Evolutionary conservation across 2,113 vertebrate genomes (phyloP).

Genomic region (Eptesicus fuscus): DNA sequence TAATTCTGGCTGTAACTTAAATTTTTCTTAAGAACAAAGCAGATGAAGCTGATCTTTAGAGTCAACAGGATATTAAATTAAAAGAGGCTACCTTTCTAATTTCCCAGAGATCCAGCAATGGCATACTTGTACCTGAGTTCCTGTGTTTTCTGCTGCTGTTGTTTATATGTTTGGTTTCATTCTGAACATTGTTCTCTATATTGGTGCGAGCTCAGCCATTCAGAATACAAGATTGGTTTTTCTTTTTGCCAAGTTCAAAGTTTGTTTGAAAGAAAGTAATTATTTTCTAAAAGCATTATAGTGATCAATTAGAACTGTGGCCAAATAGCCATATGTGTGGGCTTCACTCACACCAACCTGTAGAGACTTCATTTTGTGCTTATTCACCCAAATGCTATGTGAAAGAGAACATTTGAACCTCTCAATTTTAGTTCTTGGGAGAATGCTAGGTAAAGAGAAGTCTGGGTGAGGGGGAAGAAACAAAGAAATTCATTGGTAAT

Average conservation of each 20-base stretch:
- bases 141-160: neutral
- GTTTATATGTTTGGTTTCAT: neutral
- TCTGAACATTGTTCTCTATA: neutral
- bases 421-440: neutral
- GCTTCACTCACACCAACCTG: neutral
- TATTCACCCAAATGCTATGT: neutral
- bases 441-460: neutral
- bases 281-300: slow-evolving; percentile 17
- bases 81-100: neutral
- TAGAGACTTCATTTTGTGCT: neutral
- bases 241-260: slow-evolving; percentile 11
- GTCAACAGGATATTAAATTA: neutral
- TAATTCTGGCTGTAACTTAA: neutral
- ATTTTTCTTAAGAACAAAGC: slow-evolving; percentile 29
- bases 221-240: neutral
- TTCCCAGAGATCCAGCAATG: neutral
- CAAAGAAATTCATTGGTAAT: neutral
- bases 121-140: too few relatives aligned
- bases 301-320: neutral
- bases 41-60: neutral
- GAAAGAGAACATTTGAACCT: neutral
- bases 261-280: slow-evolving; percentile 21
- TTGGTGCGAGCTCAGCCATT: neutral
- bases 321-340: neutral
- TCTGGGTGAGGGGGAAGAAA: neutral